Percentiles rank a stretch among this genome's conserved stretches.
phyloP scores from a whole-genome alignment of 2,113 vertebrate genomes.

The Propithecus coquereli region DNA sequence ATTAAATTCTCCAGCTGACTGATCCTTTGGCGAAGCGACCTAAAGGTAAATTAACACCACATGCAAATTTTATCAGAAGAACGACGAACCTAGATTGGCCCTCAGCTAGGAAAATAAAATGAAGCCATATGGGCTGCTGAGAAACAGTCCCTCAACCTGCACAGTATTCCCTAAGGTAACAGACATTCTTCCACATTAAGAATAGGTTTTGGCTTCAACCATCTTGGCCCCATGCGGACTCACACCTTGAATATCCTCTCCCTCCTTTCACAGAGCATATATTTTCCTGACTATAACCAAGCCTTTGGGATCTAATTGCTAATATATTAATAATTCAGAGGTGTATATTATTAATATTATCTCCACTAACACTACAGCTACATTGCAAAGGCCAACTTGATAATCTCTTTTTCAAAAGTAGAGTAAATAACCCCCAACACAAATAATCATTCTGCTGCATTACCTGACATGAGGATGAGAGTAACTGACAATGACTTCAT shows the following conservation, averaged over 20 bases:
- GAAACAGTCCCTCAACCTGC: neutral
- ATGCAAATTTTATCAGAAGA: conserved; percentile 2
- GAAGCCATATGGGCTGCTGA: neutral
- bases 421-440: neutral
- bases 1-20: conserved; percentile 89
- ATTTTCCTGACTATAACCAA: neutral
- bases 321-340: neutral
- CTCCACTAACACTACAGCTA: neutral
- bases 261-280: neutral
- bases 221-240: neutral
- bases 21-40: conserved; percentile 90
- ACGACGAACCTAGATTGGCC: neutral
- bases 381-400: neutral
- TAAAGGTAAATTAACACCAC: conserved; percentile 72
- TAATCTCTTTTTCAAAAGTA: neutral
- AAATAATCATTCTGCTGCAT: neutral
- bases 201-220: neutral
- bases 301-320: neutral
- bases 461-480: conserved; percentile 94
- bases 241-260: neutral
- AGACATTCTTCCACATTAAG: neutral
- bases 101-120: neutral
- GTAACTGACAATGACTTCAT: conserved; percentile 84
- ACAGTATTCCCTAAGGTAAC: neutral
- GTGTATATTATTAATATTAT: neutral